These are phyloP conservation scores for sheep (Ovis aries) DNA, from an alignment of 2,113 vertebrate genomes.

Conservation along the genomic window ARS-UI_Ramb_v3.0 NC_056069.1:4457501-4458000, in stretches of 20 bases:
- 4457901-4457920: neutral
- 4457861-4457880: neutral
- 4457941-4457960: neutral
- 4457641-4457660: neutral
- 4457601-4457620: neutral
- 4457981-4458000: conserved; percentile 37
- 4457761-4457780: neutral
- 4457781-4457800: accelerated
- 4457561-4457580: neutral
- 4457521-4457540: neutral
- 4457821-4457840: neutral
- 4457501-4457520: neutral
- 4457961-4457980: neutral
- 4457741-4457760: neutral
- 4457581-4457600: neutral
- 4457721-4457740: neutral
- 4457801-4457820: neutral
- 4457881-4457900: neutral
- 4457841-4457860: neutral
- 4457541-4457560: accelerated
- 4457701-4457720: neutral
- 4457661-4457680: neutral
- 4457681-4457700: neutral
- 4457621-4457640: accelerated
- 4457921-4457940: neutral